Conservation (phyloP, 2,888 invertebrate genomes). For the Apeira syringaria region DNA sequence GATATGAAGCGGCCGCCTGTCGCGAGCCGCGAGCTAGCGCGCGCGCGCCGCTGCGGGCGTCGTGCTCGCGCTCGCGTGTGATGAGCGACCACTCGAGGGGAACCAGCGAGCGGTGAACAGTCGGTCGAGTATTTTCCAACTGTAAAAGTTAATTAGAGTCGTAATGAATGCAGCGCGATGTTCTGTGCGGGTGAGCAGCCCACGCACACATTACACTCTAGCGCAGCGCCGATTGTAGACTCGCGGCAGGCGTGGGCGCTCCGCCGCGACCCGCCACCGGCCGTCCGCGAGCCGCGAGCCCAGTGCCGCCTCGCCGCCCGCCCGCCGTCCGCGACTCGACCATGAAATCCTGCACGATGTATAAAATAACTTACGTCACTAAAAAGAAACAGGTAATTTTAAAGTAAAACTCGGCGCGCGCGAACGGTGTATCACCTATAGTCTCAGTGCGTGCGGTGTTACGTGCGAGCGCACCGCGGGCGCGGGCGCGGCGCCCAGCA, state of each 20-base stretch:
- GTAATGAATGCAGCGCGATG: constrained; percentile 65
- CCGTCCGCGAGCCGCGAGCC: constrained; percentile 21
- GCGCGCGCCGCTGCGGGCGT: background rate
- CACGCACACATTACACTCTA: background rate
- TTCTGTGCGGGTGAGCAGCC: constrained; percentile 56
- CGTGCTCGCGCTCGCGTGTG: constrained; percentile 10
- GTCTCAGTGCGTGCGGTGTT: too few relatives aligned
- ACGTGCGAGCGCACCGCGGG: constrained; percentile 32
- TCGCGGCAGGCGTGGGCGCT: constrained; percentile 26
- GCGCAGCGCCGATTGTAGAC: constrained; percentile 21
- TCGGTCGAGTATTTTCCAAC: constrained; percentile 56
- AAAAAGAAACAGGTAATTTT: constrained; percentile 67
- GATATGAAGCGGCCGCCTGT: too few relatives aligned
- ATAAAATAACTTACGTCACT: constrained; percentile 76
- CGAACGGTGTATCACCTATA: background rate
- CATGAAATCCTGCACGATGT: constrained; percentile 76
- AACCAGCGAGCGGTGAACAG: constrained; percentile 59
- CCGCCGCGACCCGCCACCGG: constrained; percentile 25
- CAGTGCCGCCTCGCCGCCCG: constrained; percentile 28
- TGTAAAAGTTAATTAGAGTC: constrained; percentile 70
- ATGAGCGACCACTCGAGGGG: constrained; percentile 53
- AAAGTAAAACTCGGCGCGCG: background rate
- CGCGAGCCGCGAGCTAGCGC: too few relatives aligned
- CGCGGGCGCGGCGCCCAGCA: constrained; percentile 12
- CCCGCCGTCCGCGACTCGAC: constrained; percentile 29